Percentiles rank a stretch among this genome's conserved stretches.
Conservation (phyloP, 64 coral and sea anemone species). For the Stichodactyla mertensii region DNA sequence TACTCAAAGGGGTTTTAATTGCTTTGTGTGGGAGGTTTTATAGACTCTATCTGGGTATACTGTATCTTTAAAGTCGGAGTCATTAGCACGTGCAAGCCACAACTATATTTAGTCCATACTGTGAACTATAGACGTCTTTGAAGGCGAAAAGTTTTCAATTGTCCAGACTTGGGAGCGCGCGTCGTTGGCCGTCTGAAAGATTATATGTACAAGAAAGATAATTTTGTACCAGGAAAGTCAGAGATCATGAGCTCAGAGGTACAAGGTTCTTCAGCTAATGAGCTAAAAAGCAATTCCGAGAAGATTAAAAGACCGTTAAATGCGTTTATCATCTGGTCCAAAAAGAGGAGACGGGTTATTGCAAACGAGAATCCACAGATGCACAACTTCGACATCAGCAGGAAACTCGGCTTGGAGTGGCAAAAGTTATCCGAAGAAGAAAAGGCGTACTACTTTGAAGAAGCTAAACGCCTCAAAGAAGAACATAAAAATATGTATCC, state of each 20-base stretch:
- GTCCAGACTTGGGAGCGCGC: conserved; percentile 28
- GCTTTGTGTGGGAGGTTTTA: conserved; percentile 96
- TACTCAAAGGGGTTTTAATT: conserved; percentile 97
- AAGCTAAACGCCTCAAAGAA: conserved; percentile 84
- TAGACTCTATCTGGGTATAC: conserved; percentile 81
- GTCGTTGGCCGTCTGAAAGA: conserved; percentile 3
- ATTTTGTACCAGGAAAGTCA: background rate
- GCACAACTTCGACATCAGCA: conserved; percentile 99
- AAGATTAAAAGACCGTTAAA: conserved; percentile 98
- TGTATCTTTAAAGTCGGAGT: conserved; percentile 83
- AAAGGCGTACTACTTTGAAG: conserved; percentile 87
- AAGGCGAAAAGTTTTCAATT: conserved; percentile 14
- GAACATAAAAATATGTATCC: conserved; percentile 90
- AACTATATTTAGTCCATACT: conserved; percentile 32
- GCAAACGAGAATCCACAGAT: conserved; percentile 95
- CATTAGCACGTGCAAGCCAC: conserved; percentile 75
- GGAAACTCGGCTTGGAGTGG: conserved; percentile 92
- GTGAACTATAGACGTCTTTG: background rate
- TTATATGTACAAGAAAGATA: background rate
- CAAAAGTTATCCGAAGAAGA: conserved; percentile 85
- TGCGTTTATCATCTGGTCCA: conserved; percentile 97
- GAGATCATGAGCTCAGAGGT: conserved; percentile 10
- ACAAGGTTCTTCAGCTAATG: conserved; percentile 27
- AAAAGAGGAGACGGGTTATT: conserved; percentile 82
- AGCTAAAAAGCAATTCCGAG: conserved; percentile 53